Evolutionary conservation across 2,888 invertebrate genomes (phyloP).

Genomic region (Allophyes oxyacanthae): DNA sequence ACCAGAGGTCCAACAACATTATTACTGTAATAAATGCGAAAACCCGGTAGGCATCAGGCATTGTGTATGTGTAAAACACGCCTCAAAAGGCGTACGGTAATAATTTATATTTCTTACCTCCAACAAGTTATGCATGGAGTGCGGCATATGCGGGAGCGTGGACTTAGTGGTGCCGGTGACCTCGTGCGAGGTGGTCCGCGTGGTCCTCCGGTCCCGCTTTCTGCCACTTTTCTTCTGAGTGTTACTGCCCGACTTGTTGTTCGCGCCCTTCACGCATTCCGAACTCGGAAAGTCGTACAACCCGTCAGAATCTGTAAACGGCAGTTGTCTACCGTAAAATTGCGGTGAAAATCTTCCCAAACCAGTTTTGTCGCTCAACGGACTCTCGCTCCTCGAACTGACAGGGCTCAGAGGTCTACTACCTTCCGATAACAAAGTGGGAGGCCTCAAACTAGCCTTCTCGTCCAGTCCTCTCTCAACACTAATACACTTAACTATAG

Average conservation of each 20-base stretch:
- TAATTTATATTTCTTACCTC: conserved; percentile 86
- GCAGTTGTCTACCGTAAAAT: conserved; percentile 92
- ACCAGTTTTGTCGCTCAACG: conserved; percentile 92
- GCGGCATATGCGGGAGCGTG: conserved; percentile 87
- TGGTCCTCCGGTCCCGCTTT: conserved; percentile 90
- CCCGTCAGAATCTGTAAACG: conserved; percentile 94
- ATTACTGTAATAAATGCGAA: too few relatives aligned
- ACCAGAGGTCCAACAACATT: conserved; percentile 2
- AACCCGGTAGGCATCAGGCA: too few relatives aligned
- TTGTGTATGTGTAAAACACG: too few relatives aligned
- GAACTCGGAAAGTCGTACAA: conserved; percentile 94
- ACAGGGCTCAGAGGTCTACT: conserved; percentile 92
- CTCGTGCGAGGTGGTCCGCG: conserved; percentile 85
- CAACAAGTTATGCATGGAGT: conserved; percentile 89
- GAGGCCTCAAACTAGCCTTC: conserved; percentile 80
- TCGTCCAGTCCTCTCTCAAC: conserved; percentile 88
- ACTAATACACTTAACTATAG: conserved; percentile 88
- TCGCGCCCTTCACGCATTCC: conserved; percentile 90
- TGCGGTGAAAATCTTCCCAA: conserved; percentile 92
- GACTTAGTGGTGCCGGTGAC: conserved; percentile 86
- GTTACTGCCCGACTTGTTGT: conserved; percentile 80
- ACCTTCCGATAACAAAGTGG: conserved; percentile 89
- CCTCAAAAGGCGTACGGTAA: not conserved
- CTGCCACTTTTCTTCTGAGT: conserved; percentile 90
- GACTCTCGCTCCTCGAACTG: conserved; percentile 94